These are phyloP conservation scores for Oligia strigilis DNA, from an alignment of 2,888 invertebrate genomes.

Conservation along the genomic window DNA sequence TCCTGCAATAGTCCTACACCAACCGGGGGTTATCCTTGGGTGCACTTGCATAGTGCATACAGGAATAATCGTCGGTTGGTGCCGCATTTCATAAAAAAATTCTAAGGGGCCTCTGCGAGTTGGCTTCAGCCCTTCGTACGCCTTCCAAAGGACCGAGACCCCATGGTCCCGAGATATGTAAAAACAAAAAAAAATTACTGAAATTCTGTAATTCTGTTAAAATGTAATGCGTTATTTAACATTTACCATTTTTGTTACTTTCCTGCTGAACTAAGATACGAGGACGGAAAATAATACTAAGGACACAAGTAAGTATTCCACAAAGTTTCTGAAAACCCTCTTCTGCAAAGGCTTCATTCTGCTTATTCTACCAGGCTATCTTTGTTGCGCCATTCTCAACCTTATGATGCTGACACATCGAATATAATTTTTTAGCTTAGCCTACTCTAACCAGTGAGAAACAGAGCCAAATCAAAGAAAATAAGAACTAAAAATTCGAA, in stretches of 20 bases:
- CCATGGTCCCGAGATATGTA: no score
- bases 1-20: no score
- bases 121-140: no score
- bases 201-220: not conserved
- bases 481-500: not conserved
- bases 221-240: not conserved
- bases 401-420: not conserved
- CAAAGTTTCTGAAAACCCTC: not conserved
- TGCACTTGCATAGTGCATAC: no score
- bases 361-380: not conserved
- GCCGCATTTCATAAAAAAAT: no score
- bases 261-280: slow-evolving; percentile 45
- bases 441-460: no score
- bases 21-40: no score
- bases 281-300: slow-evolving; percentile 7
- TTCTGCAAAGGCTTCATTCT: not conserved
- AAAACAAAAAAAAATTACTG: not conserved
- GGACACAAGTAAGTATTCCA: slow-evolving; percentile 37
- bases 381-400: not conserved
- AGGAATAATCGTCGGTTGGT: no score
- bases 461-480: not conserved
- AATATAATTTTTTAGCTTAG: no score
- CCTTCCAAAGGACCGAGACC: no score
- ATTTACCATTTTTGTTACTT: not conserved
- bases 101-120: no score